Percentiles rank a stretch among this genome's conserved stretches.
Conservation (phyloP, 2,797 vertebrate species). For the Gallinago solitaria region DNA sequence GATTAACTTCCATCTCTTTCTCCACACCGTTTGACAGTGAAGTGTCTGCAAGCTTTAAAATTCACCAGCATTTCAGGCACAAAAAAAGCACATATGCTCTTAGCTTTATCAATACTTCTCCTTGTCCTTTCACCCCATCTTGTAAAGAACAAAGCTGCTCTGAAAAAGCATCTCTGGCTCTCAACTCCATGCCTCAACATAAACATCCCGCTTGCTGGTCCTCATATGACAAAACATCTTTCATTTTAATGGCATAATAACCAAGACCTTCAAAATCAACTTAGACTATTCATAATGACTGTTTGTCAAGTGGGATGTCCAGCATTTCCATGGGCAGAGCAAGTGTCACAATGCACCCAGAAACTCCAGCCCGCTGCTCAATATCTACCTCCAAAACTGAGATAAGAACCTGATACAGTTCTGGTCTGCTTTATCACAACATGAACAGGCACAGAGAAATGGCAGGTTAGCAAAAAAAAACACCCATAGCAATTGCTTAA, state of each 20-base stretch:
- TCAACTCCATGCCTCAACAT: neutral
- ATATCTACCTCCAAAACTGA: neutral
- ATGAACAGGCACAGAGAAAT: neutral
- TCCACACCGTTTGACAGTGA: neutral
- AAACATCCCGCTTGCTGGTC: neutral
- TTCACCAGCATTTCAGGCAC: neutral
- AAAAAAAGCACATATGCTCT: fast-evolving
- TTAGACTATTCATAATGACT: neutral
- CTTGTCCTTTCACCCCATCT: neutral
- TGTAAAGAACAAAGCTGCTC: neutral
- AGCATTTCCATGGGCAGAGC: neutral
- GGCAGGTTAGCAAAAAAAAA: neutral
- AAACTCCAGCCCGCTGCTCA: neutral
- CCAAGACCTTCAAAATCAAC: neutral
- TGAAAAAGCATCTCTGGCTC: neutral
- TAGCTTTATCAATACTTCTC: neutral
- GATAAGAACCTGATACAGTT: neutral
- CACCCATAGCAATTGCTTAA: neutral
- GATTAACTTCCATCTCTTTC: neutral
- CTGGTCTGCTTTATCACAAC: neutral
- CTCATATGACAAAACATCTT: neutral
- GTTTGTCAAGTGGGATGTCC: neutral
- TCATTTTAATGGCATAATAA: neutral
- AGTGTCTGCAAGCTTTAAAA: neutral
- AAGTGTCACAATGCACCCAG: neutral